Evolutionary conservation across 2,797 vertebrate species (phyloP).

Genomic region (Onychomys torridus): DNA sequence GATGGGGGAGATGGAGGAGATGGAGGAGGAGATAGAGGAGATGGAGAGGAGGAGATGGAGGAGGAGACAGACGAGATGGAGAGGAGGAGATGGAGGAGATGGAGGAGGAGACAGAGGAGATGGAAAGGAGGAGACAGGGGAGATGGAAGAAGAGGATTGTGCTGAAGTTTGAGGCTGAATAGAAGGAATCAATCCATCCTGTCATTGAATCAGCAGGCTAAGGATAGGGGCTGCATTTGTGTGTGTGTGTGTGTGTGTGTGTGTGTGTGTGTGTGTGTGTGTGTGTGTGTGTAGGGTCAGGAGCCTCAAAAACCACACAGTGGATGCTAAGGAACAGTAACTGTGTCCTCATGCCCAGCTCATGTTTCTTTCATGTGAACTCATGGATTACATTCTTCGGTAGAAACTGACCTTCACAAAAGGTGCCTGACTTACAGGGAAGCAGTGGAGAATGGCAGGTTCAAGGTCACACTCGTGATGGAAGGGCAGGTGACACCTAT

Average conservation of each 20-base stretch:
- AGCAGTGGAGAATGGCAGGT: background rate
- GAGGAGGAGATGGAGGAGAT: no score
- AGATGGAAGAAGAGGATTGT: background rate
- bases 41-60: no score
- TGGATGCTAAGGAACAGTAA: background rate
- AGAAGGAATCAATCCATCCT: background rate
- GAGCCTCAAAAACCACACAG: accelerated
- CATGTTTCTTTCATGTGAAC: background rate
- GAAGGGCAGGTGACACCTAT: background rate
- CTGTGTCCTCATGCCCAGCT: accelerated
- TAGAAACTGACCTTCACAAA: background rate
- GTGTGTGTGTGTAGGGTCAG: background rate
- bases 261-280: no score
- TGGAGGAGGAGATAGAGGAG: background rate
- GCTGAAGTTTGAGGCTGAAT: background rate
- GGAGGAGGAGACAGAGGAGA: background rate
- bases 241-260: no score
- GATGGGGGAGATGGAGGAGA: background rate
- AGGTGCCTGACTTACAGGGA: background rate
- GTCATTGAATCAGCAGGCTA: background rate
- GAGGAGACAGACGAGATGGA: background rate
- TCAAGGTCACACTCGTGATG: background rate
- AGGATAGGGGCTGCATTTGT: accelerated
- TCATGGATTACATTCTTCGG: background rate
- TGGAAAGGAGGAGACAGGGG: background rate